Conservation (phyloP, 2,113 vertebrate species). For the Coregonus clupeaformis region DNA sequence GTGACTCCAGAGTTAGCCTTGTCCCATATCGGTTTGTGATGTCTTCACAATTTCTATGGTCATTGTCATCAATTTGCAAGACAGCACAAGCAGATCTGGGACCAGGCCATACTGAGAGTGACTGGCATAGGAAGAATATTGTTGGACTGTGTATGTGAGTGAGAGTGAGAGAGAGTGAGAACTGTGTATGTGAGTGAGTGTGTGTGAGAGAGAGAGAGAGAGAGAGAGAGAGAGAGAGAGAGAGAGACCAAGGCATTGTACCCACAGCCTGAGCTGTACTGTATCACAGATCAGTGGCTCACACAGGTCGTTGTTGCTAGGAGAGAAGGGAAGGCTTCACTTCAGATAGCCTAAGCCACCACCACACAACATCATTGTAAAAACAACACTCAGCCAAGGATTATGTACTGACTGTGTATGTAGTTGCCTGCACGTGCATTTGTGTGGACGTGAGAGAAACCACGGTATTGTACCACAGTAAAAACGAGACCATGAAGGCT, state of each 20-base stretch:
- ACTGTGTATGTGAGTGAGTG: conserved; percentile 14
- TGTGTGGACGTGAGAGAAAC: conserved; percentile 2
- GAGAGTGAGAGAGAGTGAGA: too few relatives aligned
- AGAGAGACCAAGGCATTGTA: not conserved
- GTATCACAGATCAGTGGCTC: not conserved
- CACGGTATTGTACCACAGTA: not conserved
- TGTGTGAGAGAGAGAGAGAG: not conserved
- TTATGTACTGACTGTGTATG: not conserved
- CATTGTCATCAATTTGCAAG: too few relatives aligned
- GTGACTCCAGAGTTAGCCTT: not conserved
- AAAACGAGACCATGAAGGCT: not conserved
- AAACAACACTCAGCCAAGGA: not conserved
- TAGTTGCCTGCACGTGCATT: not conserved
- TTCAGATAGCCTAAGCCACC: conserved; percentile 14
- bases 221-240: not conserved
- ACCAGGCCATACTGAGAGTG: too few relatives aligned
- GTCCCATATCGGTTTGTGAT: too few relatives aligned
- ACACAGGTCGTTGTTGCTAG: conserved; percentile 10
- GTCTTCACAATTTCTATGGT: too few relatives aligned
- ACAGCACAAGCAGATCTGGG: too few relatives aligned
- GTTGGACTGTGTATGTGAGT: conserved; percentile 13
- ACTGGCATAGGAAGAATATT: not conserved
- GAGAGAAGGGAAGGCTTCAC: conserved; percentile 14
- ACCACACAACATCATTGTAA: not conserved
- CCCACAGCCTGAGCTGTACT: not conserved